Conservation (phyloP, 2,113 vertebrate species). For the Sterna hirundo region DNA sequence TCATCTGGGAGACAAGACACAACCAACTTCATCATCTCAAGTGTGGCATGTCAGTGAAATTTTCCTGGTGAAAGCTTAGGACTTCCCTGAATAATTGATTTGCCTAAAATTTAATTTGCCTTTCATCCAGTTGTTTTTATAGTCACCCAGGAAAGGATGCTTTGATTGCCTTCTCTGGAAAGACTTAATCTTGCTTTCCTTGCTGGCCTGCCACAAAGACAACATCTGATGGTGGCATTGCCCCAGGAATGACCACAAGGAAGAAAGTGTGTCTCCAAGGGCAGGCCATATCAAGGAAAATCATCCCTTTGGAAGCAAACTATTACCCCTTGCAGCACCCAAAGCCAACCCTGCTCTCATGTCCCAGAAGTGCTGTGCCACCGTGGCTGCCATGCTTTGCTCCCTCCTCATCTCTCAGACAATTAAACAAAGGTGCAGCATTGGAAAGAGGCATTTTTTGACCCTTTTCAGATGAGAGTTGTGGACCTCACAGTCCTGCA, state of each 20-base stretch:
- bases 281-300: neutral
- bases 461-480: neutral
- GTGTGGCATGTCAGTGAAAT: neutral
- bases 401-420: neutral
- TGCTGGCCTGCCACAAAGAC: neutral
- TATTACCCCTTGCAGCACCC: neutral
- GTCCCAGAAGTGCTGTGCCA: no score
- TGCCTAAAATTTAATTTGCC: neutral
- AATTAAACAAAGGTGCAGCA: neutral
- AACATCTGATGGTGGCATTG: neutral
- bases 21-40: neutral
- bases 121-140: neutral
- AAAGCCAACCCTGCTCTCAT: neutral
- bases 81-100: neutral
- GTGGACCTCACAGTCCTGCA: neutral
- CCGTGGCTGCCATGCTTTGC: neutral
- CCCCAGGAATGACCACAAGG: neutral
- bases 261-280: neutral
- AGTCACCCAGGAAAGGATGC: neutral
- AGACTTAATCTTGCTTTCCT: neutral
- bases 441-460: neutral
- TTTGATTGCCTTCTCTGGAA: neutral
- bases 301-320: neutral
- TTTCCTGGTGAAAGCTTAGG: neutral
- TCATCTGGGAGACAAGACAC: neutral